Conservation (phyloP, 2,113 vertebrate genomes). For the Cathartes aura region DNA sequence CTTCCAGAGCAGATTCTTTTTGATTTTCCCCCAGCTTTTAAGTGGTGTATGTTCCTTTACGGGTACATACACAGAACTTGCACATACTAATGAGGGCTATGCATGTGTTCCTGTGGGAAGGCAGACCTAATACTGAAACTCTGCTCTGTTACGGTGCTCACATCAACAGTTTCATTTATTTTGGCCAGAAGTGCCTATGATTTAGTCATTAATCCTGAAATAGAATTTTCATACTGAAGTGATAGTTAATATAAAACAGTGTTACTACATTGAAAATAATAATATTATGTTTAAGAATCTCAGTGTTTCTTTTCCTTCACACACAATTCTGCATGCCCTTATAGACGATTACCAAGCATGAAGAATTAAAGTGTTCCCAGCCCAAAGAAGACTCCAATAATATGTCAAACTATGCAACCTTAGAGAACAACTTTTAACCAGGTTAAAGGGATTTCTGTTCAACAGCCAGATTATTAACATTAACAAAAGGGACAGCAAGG, state of each 20-base stretch:
- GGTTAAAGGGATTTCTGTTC: constrained; percentile 55
- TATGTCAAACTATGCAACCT: constrained; percentile 52
- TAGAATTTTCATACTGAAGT: background rate
- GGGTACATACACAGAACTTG: background rate
- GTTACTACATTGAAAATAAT: constrained; percentile 31
- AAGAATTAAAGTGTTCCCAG: constrained; percentile 43
- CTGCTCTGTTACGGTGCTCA: background rate
- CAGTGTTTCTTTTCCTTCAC: constrained; percentile 20
- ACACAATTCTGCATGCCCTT: background rate
- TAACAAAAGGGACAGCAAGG: background rate
- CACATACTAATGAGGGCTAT: background rate
- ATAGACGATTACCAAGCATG: constrained; percentile 11
- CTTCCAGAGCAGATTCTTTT: background rate
- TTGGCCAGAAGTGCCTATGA: background rate
- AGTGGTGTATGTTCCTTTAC: background rate
- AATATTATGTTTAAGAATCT: background rate
- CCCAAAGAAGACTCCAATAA: constrained; percentile 26
- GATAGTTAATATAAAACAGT: background rate
- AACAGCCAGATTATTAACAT: background rate
- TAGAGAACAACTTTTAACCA: constrained; percentile 40
- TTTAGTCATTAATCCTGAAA: constrained; percentile 12
- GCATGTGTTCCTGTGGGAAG: background rate
- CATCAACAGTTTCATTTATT: background rate
- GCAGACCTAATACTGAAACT: background rate
- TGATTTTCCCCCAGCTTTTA: background rate